phyloP scores from a whole-genome alignment of 2,888 invertebrate genomes.

The Hofmannophila pseudospretella region DNA sequence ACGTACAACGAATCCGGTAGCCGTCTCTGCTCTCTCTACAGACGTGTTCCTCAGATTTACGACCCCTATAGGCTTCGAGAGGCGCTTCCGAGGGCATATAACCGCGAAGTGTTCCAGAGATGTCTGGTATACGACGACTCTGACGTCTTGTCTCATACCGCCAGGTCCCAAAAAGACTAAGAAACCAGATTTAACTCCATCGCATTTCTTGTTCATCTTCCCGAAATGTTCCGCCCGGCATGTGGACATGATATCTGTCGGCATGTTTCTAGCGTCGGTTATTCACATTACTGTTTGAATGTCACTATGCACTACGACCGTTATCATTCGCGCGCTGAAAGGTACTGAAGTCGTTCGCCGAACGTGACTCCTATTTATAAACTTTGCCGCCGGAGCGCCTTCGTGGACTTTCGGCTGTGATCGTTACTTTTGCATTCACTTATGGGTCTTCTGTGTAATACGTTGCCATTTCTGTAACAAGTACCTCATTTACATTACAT shows the following conservation, averaged over 20 bases:
- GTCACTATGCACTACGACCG: too few relatives aligned
- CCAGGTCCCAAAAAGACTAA: slow-evolving; percentile 77
- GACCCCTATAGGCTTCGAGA: slow-evolving; percentile 79
- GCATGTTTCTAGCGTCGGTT: slow-evolving; percentile 51
- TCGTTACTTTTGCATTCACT: slow-evolving; percentile 54
- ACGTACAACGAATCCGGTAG: slow-evolving; percentile 75
- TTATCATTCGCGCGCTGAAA: slow-evolving; percentile 25
- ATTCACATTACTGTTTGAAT: slow-evolving; percentile 33
- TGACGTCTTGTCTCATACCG: slow-evolving; percentile 78
- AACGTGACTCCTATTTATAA: slow-evolving; percentile 41
- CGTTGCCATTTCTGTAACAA: neutral
- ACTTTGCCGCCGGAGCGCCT: slow-evolving; percentile 30
- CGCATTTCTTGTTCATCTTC: slow-evolving; percentile 46
- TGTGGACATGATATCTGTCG: slow-evolving; percentile 53
- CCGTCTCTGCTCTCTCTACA: slow-evolving; percentile 68
- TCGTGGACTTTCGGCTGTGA: slow-evolving; percentile 42
- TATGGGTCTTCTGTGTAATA: slow-evolving; percentile 19
- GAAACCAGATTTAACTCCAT: slow-evolving; percentile 80
- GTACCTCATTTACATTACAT: too few relatives aligned
- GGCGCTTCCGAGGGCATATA: slow-evolving; percentile 80
- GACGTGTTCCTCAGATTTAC: slow-evolving; percentile 79
- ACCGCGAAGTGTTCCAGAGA: slow-evolving; percentile 82
- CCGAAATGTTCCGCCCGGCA: slow-evolving; percentile 54
- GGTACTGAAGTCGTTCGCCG: slow-evolving; percentile 45
- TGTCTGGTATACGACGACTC: slow-evolving; percentile 81